These are phyloP conservation scores for Epinephelus coioides DNA, from an alignment of 2,797 vertebrate genomes.

Conservation along the genomic window DNA sequence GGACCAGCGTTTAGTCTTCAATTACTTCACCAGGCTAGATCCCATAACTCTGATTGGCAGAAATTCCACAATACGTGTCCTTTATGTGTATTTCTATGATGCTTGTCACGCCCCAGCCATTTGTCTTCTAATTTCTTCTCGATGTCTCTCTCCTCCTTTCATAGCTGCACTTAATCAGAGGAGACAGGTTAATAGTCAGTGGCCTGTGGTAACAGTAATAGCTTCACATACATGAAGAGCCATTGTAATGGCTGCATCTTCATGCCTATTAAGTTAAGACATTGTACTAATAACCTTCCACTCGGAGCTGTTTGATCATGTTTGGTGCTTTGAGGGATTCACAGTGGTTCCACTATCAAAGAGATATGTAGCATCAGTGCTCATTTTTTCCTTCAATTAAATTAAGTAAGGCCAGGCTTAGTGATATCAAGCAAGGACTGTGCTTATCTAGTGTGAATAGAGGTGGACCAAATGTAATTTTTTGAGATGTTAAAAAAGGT, in stretches of 20 bases:
- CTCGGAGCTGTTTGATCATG: slow-evolving; percentile 30
- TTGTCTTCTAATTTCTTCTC: slow-evolving; percentile 40
- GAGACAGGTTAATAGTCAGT: slow-evolving; percentile 70
- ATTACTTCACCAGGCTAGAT: slow-evolving; percentile 1
- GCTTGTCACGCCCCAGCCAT: slow-evolving; percentile 14
- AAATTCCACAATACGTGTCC: slow-evolving; percentile 18
- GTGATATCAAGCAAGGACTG: not conserved
- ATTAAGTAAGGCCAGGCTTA: slow-evolving; percentile 30
- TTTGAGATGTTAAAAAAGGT: not conserved
- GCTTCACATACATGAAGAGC: slow-evolving; percentile 69
- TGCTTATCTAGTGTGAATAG: not conserved
- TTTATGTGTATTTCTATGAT: slow-evolving; percentile 14
- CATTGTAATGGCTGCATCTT: slow-evolving; percentile 62
- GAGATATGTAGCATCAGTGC: not conserved
- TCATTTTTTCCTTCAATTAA: slow-evolving; percentile 3
- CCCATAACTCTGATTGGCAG: slow-evolving; percentile 22
- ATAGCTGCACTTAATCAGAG: slow-evolving; percentile 67
- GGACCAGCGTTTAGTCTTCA: not conserved
- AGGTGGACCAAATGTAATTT: slow-evolving; percentile 11
- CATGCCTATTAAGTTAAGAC: slow-evolving; percentile 70
- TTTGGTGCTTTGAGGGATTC: slow-evolving; percentile 24
- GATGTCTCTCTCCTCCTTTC: slow-evolving; percentile 28
- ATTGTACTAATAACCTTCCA: slow-evolving; percentile 65
- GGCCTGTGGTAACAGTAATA: slow-evolving; percentile 69
- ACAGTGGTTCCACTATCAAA: not conserved